These are phyloP conservation scores for Cinclus mexicanus DNA, from an alignment of 2,113 vertebrate species.

Conservation along the genomic window DNA sequence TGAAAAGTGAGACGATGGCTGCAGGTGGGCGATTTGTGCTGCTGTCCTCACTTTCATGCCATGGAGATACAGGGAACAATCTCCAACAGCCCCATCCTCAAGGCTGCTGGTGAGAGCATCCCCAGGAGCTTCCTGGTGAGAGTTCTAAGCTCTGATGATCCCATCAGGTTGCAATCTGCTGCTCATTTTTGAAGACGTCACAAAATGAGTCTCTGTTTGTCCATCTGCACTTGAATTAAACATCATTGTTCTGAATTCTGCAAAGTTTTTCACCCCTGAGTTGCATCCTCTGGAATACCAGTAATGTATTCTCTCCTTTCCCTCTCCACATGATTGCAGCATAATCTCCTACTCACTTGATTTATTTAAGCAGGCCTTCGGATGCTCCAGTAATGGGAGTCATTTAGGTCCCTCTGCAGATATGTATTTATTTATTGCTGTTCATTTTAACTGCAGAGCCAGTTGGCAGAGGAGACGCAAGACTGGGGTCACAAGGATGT, in stretches of 20 bases:
- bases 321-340: slow-evolving; percentile 57
- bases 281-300: slow-evolving; percentile 9
- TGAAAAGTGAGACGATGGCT: background rate
- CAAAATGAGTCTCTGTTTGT: background rate
- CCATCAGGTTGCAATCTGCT: background rate
- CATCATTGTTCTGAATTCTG: background rate
- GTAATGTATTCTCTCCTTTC: slow-evolving; percentile 42
- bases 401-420: slow-evolving; percentile 61
- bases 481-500: slow-evolving; percentile 49
- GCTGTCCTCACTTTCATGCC: background rate
- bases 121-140: background rate
- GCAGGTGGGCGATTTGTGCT: accelerated
- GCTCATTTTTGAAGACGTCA: background rate
- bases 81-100: background rate
- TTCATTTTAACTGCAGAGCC: slow-evolving; percentile 52
- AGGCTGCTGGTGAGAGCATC: too few relatives aligned
- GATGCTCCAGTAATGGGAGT: slow-evolving; percentile 63
- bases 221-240: background rate
- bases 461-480: slow-evolving; percentile 45
- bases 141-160: background rate
- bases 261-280: background rate
- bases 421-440: slow-evolving; percentile 64
- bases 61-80: background rate
- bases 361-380: slow-evolving; percentile 64
- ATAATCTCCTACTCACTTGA: slow-evolving; percentile 56